Evolutionary conservation across 2,888 invertebrate species (phyloP).

Genomic region (Diploptera punctata): DNA sequence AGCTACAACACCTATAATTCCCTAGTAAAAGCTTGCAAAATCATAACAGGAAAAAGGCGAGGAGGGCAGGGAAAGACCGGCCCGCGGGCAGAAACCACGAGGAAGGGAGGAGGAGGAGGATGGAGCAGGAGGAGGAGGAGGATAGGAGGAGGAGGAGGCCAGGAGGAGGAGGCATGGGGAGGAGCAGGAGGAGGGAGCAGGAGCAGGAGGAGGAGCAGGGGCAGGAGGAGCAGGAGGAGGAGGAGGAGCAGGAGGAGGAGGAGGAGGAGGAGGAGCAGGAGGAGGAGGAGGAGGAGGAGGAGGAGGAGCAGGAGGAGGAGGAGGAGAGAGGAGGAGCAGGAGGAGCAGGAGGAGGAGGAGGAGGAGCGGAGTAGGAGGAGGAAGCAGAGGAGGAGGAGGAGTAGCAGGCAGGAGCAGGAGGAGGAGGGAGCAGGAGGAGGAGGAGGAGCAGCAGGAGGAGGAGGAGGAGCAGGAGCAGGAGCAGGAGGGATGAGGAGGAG

Average conservation of each 20-base stretch:
- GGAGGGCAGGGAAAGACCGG: no score
- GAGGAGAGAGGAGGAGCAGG: neutral
- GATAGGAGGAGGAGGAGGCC: no score
- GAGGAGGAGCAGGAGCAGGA: conserved; percentile 3
- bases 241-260: neutral
- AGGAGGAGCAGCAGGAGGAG: conserved; percentile 24
- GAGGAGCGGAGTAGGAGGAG: no score
- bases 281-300: neutral
- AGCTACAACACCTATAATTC: no score
- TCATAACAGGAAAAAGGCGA: no score
- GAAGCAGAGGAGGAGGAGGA: no score
- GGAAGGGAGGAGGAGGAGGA: neutral
- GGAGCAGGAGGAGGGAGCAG: neutral
- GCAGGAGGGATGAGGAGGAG: no score
- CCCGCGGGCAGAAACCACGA: no score
- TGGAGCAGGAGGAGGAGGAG: no score
- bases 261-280: neutral
- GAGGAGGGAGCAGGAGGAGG: neutral
- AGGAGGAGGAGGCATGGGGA: no score
- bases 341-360: neutral
- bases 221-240: neutral
- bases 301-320: neutral
- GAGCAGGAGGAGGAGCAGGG: neutral
- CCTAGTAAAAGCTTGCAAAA: no score
- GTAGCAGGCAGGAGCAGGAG: no score